Percentiles rank a stretch among this genome's conserved stretches.
Evolutionary conservation across 1,140 invertebrate species (phyloP).

Genomic region (Aricia agestis): DNA sequence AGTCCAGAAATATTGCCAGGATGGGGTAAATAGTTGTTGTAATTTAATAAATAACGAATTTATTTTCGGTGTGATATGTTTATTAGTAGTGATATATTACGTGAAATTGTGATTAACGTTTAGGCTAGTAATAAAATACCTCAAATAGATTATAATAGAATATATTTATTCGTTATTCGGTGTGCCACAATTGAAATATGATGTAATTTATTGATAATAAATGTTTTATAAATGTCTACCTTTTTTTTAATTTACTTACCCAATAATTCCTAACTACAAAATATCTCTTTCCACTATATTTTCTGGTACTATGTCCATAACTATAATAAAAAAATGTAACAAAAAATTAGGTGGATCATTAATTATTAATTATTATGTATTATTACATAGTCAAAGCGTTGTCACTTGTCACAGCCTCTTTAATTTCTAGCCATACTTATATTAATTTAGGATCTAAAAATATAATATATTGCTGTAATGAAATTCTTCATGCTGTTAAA

Average conservation of each 20-base stretch:
- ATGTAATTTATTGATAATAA: conserved; percentile 68
- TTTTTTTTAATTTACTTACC: conserved; percentile 15
- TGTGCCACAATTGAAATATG: conserved; percentile 64
- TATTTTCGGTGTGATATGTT: conserved; percentile 57
- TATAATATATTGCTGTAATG: too few relatives aligned
- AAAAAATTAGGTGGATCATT: too few relatives aligned
- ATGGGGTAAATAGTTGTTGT: conserved; percentile 9
- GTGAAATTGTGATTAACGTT: conserved; percentile 38
- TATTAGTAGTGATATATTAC: conserved; percentile 28
- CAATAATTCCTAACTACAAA: too few relatives aligned
- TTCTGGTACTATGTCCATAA: too few relatives aligned
- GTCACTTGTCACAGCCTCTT: too few relatives aligned
- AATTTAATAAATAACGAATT: conserved; percentile 44
- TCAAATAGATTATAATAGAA: conserved; percentile 42
- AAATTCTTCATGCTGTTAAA: too few relatives aligned
- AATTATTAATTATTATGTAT: too few relatives aligned
- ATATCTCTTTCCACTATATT: too few relatives aligned
- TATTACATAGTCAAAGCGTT: too few relatives aligned
- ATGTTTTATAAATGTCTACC: conserved; percentile 68
- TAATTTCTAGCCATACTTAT: too few relatives aligned
- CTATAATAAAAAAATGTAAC: too few relatives aligned
- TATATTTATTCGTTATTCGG: conserved; percentile 64
- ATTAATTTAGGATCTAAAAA: too few relatives aligned
- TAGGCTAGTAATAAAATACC: conserved; percentile 45
- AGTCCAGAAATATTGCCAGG: not conserved